Evolutionary conservation across 2,888 invertebrate species (phyloP).

Genomic region (Conistra vaccinii): DNA sequence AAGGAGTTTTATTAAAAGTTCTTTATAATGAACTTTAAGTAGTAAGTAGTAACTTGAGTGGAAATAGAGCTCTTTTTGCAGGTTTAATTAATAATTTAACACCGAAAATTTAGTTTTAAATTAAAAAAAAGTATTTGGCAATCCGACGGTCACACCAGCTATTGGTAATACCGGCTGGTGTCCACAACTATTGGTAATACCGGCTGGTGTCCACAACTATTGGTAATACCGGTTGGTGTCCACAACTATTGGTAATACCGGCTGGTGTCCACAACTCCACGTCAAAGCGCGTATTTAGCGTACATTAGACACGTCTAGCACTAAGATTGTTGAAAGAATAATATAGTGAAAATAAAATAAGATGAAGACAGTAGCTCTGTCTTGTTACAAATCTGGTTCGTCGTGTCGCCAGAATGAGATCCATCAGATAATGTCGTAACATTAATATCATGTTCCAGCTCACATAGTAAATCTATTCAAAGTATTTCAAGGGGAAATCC

Average conservation of each 20-base stretch:
- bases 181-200: no score
- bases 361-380: no score
- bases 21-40: background rate
- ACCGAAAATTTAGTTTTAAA: no score
- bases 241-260: no score
- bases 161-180: no score
- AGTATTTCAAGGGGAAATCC: slow-evolving; percentile 64
- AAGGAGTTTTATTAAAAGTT: background rate
- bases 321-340: background rate
- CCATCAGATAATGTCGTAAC: slow-evolving; percentile 29
- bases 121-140: no score
- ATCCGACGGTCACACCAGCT: no score
- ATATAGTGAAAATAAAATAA: background rate
- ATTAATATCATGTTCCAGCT: slow-evolving; percentile 61
- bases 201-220: no score
- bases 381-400: background rate
- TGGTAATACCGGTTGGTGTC: no score
- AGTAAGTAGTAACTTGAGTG: background rate
- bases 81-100: no score
- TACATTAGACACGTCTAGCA: background rate
- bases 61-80: background rate
- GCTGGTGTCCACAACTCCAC: no score
- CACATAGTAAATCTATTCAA: slow-evolving; percentile 64
- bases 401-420: slow-evolving; percentile 2
- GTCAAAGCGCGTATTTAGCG: no score